Evolutionary conservation across 2,888 invertebrate species (phyloP).

Genomic region (Dryobotodes eremita): DNA sequence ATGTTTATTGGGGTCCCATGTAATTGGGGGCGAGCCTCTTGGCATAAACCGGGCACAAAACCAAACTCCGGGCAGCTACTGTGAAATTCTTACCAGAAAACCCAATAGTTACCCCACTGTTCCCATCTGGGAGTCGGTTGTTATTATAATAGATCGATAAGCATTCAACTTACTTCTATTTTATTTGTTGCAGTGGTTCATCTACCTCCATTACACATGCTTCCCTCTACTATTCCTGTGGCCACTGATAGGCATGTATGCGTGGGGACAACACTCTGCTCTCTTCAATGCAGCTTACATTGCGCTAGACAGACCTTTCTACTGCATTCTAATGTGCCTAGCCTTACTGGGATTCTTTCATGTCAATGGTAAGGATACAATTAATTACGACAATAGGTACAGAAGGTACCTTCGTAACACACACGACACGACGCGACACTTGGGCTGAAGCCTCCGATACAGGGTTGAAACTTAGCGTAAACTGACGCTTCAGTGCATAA

Average conservation of each 20-base stretch:
- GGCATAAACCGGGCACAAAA: background rate
- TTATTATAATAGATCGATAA: background rate
- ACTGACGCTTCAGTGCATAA: background rate
- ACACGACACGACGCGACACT: background rate
- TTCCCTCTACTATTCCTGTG: conserved; percentile 41
- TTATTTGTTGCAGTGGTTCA: conserved; percentile 61
- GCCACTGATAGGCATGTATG: conserved; percentile 42
- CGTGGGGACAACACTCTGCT: conserved; percentile 30
- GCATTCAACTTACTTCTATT: background rate
- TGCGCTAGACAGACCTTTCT: conserved; percentile 56
- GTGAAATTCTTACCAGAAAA: background rate
- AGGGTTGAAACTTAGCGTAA: background rate
- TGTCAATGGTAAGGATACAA: conserved; percentile 52
- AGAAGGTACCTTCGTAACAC: background rate
- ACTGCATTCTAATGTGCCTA: conserved; percentile 42
- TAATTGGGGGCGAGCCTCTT: background rate
- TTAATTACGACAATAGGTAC: background rate
- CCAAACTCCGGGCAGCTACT: background rate
- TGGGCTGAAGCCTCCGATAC: background rate
- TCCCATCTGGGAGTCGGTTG: too few species aligned
- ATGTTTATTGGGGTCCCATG: background rate
- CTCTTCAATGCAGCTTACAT: conserved; percentile 47
- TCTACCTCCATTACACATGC: conserved; percentile 43
- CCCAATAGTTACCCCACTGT: background rate
- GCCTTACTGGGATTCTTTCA: conserved; percentile 46